Evolutionary conservation across 2,797 vertebrate species (phyloP).

Genomic region (Premnoplex brunnescens): DNA sequence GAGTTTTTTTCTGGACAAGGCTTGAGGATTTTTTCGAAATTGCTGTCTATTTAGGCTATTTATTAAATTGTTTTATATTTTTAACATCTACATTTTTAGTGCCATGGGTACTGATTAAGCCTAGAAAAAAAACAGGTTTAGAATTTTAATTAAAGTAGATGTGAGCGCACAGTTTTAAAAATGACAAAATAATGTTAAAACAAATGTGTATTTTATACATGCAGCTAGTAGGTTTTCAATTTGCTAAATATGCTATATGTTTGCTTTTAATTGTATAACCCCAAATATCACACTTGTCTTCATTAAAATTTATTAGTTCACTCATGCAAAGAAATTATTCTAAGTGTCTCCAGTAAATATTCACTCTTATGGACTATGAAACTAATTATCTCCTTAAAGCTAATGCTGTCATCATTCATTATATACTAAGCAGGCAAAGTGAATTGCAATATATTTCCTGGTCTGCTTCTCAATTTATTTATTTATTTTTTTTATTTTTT

Average conservation of each 20-base stretch:
- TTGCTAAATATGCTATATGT: slow-evolving; percentile 24
- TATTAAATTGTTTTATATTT: background rate
- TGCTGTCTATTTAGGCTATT: background rate
- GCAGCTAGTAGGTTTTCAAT: background rate
- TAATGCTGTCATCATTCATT: background rate
- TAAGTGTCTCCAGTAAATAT: slow-evolving; percentile 35
- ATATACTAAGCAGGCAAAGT: background rate
- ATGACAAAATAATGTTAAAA: background rate
- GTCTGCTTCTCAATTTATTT: background rate
- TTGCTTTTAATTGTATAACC: slow-evolving; percentile 46
- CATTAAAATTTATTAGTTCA: slow-evolving; percentile 46
- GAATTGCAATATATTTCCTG: background rate
- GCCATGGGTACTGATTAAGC: background rate
- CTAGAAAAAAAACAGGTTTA: background rate
- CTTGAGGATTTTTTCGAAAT: background rate
- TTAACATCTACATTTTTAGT: background rate
- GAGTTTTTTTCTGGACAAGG: background rate
- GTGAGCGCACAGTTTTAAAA: background rate
- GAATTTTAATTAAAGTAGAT: background rate
- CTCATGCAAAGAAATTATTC: slow-evolving; percentile 6
- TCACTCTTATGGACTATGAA: slow-evolving; percentile 13
- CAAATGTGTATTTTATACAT: background rate
- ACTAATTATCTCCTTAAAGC: slow-evolving; percentile 45
- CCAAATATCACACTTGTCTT: slow-evolving; percentile 22
- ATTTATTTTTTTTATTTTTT: background rate